Conservation (phyloP, 2,113 vertebrate species). For the Gobiocypris rarus region DNA sequence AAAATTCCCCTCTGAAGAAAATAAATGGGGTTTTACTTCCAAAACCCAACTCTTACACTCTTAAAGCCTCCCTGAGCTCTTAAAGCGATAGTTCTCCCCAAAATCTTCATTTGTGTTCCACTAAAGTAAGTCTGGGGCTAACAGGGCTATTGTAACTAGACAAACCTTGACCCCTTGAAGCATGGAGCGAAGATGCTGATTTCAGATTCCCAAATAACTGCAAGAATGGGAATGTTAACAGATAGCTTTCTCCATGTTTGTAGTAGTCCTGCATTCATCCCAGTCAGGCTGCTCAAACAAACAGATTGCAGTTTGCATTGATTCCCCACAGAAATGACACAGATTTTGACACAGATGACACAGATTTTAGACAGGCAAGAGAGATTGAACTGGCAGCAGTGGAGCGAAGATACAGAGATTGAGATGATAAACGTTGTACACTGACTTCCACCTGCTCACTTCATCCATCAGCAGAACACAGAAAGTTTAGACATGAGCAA, state of each 20-base stretch:
- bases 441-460: conserved; percentile 36
- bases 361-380: background rate
- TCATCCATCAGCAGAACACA: conserved; percentile 42
- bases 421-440: background rate
- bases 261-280: too few species aligned
- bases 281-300: background rate
- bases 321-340: background rate
- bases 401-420: background rate
- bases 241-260: background rate
- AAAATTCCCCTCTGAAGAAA: background rate
- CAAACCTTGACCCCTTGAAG: background rate
- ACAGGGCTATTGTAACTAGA: background rate
- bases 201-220: background rate
- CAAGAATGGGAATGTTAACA: background rate
- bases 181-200: background rate
- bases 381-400: background rate
- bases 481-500: conserved; percentile 45
- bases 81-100: background rate
- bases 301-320: background rate
- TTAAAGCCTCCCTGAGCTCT: background rate
- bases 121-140: background rate
- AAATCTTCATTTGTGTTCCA: background rate
- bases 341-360: too few species aligned
- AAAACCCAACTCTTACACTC: background rate
- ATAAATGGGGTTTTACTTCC: background rate